phyloP scores from a whole-genome alignment of 2,113 vertebrate genomes.

The Picathartes gymnocephalus region DNA sequence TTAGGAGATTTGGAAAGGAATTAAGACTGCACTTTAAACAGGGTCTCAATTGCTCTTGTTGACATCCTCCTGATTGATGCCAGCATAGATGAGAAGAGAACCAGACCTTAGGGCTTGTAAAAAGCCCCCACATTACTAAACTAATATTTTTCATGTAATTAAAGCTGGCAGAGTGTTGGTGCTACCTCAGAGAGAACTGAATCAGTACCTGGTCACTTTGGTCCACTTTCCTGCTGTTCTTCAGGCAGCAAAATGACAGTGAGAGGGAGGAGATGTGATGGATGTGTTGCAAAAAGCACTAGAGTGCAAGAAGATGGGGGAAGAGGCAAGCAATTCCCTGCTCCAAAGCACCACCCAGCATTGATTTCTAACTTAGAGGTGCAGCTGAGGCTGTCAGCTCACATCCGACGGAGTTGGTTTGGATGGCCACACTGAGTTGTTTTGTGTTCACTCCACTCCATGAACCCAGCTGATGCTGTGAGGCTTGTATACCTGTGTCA shows the following conservation, averaged over 20 bases:
- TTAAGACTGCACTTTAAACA: not conserved
- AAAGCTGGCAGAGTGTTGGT: not conserved
- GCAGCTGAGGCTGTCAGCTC: not conserved
- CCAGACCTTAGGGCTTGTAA: not conserved
- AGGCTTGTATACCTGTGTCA: not conserved
- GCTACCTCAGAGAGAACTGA: not conserved
- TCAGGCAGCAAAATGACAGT: not conserved
- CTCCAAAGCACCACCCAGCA: not conserved
- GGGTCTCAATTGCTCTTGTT: not conserved
- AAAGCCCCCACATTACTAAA: not conserved
- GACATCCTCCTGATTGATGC: not conserved
- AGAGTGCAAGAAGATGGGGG: not conserved
- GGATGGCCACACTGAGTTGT: not conserved
- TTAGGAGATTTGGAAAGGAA: not conserved
- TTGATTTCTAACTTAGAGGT: not conserved
- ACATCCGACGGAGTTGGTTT: not conserved
- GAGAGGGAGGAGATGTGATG: not conserved
- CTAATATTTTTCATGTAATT: not conserved
- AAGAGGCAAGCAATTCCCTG: not conserved
- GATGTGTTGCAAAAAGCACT: not conserved
- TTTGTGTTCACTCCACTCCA: not conserved
- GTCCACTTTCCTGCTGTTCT: not conserved
- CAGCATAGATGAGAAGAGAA: not conserved
- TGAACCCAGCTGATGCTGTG: not conserved
- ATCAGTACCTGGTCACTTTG: not conserved